phyloP scores from a whole-genome alignment of 2,888 invertebrate genomes.

The Kryphioiulus occultus region DNA sequence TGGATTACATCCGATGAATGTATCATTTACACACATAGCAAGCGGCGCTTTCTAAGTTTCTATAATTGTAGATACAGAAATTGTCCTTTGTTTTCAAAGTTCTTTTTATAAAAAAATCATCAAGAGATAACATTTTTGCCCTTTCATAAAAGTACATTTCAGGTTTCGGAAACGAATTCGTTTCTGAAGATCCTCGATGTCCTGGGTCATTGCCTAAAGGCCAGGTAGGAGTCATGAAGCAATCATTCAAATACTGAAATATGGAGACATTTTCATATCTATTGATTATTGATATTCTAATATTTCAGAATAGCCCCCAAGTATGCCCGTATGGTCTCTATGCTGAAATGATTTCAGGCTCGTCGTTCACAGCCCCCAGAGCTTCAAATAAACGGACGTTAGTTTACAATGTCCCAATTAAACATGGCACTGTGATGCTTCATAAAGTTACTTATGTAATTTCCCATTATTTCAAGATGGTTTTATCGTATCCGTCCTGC shows the following conservation, averaged over 20 bases:
- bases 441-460: neutral
- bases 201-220: constrained; percentile 84
- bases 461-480: constrained; percentile 69
- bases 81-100: neutral
- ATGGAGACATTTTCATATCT: neutral
- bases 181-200: constrained; percentile 86
- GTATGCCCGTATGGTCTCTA: constrained; percentile 93
- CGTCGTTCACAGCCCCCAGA: constrained; percentile 82
- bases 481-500: constrained; percentile 94
- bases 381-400: constrained; percentile 64
- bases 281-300: neutral
- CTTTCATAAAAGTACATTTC: constrained; percentile 74
- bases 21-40: too few species aligned
- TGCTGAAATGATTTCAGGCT: constrained; percentile 95
- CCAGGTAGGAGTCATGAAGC: constrained; percentile 63
- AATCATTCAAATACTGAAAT: neutral
- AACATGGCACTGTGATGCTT: too few species aligned
- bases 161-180: constrained; percentile 95
- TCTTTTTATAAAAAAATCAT: neutral
- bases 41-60: too few species aligned
- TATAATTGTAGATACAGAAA: neutral
- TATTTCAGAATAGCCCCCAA: constrained; percentile 83
- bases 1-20: too few species aligned
- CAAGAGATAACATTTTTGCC: neutral
- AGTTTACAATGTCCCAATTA: neutral